These are phyloP conservation scores for Pangasianodon gigas DNA, from an alignment of 2,113 vertebrate genomes.

Conservation along the genomic window DNA sequence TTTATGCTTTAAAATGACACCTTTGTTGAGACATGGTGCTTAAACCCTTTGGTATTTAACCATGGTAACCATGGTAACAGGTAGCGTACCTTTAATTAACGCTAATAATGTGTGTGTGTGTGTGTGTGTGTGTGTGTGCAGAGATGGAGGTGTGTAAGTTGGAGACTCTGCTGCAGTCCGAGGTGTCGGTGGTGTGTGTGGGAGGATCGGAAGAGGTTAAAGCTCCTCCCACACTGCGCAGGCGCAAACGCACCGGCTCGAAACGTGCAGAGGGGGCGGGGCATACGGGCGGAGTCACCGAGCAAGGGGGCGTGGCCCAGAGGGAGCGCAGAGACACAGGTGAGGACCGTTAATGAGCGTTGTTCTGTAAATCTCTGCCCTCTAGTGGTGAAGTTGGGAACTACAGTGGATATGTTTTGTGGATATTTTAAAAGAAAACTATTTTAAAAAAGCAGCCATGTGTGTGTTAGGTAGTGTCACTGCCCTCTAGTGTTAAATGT, in stretches of 20 bases:
- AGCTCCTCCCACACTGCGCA: conserved; percentile 73
- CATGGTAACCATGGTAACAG: conserved; percentile 5
- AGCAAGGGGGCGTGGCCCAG: conserved; percentile 67
- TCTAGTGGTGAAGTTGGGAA: conserved; percentile 51
- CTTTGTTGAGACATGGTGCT: neutral
- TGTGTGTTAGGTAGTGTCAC: neutral
- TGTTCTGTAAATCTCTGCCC: neutral
- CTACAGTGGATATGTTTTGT: neutral
- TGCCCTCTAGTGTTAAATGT: neutral
- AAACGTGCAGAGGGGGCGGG: conserved; percentile 76
- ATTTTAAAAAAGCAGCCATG: neutral
- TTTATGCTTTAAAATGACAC: neutral
- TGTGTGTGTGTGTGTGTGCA: conserved; percentile 49
- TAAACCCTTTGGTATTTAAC: neutral
- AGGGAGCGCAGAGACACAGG: conserved; percentile 67
- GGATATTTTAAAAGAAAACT: neutral
- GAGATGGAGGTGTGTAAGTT: conserved; percentile 83
- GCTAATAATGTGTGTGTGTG: neutral
- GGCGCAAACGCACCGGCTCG: conserved; percentile 82
- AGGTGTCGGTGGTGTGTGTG: conserved; percentile 78
- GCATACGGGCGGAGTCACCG: conserved; percentile 58
- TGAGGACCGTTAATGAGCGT: conserved; percentile 42
- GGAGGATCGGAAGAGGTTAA: conserved; percentile 74
- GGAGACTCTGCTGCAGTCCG: conserved; percentile 80
- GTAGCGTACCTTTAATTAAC: no score